Percentiles rank a stretch among this genome's conserved stretches.
Conservation (phyloP, 2,888 invertebrate genomes). For the Hemithea aestivaria region DNA sequence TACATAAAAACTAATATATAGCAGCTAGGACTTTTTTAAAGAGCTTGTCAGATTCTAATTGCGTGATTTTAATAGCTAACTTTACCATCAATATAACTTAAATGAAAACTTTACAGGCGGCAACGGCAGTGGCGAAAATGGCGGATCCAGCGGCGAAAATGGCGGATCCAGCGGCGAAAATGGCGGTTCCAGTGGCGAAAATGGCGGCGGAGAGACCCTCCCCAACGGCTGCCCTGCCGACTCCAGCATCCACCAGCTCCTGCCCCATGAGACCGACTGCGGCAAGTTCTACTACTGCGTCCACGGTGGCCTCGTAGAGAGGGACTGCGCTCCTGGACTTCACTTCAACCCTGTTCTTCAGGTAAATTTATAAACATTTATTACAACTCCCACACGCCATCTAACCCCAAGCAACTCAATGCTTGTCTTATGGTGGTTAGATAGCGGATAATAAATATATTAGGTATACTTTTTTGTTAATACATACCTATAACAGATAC, state of each 20-base stretch:
- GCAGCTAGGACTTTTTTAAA: too few relatives aligned
- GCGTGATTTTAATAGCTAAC: too few relatives aligned
- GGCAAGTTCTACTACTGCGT: constrained; percentile 47
- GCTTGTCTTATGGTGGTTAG: too few relatives aligned
- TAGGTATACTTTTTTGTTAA: too few relatives aligned
- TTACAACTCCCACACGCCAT: too few relatives aligned
- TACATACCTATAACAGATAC: too few relatives aligned
- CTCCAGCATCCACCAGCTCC: constrained; percentile 31
- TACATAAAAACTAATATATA: too few relatives aligned
- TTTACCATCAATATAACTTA: too few relatives aligned
- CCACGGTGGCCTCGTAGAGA: constrained; percentile 35
- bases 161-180: constrained; percentile 2
- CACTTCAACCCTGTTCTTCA: constrained; percentile 45
- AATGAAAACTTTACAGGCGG: too few relatives aligned
- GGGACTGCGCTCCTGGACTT: constrained; percentile 33
- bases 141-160: neutral
- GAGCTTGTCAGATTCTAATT: too few relatives aligned
- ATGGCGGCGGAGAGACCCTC: constrained; percentile 17
- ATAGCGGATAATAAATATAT: too few relatives aligned
- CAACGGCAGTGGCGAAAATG: constrained; percentile 6
- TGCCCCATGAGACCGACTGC: constrained; percentile 48
- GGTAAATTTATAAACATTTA: constrained; percentile 37
- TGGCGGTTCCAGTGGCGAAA: constrained; percentile 3
- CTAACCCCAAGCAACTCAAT: too few relatives aligned
- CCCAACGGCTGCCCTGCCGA: constrained; percentile 45